phyloP scores from a whole-genome alignment of 2,888 invertebrate species.

The Noctua janthe region DNA sequence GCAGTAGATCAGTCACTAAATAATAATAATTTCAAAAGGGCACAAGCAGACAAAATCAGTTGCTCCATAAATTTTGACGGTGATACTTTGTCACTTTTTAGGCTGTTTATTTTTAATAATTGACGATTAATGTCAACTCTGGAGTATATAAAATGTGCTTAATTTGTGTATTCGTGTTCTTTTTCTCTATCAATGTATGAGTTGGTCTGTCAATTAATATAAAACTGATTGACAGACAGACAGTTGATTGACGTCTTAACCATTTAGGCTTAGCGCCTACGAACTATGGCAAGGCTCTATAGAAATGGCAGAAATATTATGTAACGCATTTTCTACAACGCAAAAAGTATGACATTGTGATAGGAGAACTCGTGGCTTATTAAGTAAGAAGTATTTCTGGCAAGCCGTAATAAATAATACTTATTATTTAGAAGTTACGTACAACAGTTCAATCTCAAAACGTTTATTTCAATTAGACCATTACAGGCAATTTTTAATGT shows the following conservation, averaged over 20 bases:
- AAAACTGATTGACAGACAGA: no score
- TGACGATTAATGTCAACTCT: neutral
- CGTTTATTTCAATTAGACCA: no score
- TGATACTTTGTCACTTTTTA: neutral
- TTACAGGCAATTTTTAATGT: no score
- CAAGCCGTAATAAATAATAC: neutral
- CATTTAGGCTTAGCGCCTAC: neutral
- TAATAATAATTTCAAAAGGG: no score
- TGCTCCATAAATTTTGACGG: neutral
- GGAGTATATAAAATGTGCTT: neutral
- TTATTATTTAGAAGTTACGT: no score
- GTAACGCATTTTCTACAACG: neutral
- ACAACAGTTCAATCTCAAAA: no score
- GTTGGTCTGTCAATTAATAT: neutral
- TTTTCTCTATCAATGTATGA: neutral
- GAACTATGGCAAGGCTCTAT: neutral
- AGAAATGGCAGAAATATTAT: neutral
- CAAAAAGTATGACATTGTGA: neutral
- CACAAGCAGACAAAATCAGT: neutral
- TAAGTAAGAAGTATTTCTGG: neutral
- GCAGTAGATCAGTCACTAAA: no score
- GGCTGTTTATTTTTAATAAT: neutral
- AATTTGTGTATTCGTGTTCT: no score
- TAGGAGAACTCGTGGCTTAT: neutral
- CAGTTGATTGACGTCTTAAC: neutral